A percentile compares a stretch with the other conserved stretches of the same genome.
These are phyloP conservation scores for Remorina albescens DNA, from an alignment of 2,797 vertebrate species.

Conservation along the genomic window DNA sequence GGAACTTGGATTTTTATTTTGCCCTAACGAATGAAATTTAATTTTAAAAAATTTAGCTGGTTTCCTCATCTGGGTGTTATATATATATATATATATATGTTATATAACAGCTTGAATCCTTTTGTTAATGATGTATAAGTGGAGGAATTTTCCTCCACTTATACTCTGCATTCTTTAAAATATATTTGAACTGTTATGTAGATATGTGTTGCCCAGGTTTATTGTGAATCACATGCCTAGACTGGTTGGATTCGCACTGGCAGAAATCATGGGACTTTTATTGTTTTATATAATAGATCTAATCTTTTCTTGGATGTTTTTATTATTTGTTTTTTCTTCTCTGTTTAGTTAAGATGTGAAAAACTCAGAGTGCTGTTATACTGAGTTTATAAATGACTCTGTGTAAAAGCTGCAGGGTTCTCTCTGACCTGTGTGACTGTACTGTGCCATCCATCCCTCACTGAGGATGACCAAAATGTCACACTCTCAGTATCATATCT, in stretches of 20 bases:
- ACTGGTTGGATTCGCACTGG: constrained; percentile 12
- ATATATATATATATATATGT: no score
- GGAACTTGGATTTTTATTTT: neutral
- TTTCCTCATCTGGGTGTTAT: neutral
- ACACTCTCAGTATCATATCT: constrained; percentile 14
- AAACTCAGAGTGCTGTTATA: neutral
- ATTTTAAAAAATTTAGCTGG: neutral
- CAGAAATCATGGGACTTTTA: neutral
- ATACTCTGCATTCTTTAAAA: neutral
- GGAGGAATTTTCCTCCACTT: neutral
- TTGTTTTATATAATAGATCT: neutral
- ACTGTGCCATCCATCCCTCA: constrained; percentile 34
- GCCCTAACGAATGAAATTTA: neutral
- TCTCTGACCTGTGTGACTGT: constrained; percentile 36
- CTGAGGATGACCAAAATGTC: constrained; percentile 15
- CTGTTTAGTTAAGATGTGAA: neutral
- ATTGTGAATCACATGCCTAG: neutral
- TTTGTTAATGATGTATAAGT: no score
- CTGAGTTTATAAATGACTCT: neutral
- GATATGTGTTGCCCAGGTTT: neutral
- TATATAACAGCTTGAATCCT: neutral
- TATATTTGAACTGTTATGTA: neutral
- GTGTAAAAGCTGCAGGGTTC: constrained; percentile 15
- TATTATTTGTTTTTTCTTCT: neutral
- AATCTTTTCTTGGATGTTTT: neutral